Percentiles rank a stretch among this genome's conserved stretches.
Conservation (phyloP, 2,888 invertebrate genomes). For the Nomada ferruginata region DNA sequence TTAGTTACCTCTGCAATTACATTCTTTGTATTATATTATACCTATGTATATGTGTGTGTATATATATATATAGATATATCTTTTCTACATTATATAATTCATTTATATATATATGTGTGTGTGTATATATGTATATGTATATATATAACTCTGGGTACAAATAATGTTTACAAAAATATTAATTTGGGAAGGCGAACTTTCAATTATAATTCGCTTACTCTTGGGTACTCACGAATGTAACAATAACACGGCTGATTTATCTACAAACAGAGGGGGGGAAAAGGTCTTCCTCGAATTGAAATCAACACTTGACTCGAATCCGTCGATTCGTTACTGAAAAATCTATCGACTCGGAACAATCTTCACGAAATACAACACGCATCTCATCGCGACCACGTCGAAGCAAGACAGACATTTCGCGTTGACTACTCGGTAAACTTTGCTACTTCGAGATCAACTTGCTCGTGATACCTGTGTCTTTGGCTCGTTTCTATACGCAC, state of each 20-base stretch:
- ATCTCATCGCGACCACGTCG: conserved; percentile 10
- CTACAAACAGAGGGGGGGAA: conserved; percentile 68
- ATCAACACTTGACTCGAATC: conserved; percentile 27
- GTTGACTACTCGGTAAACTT: neutral
- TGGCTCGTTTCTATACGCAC: conserved; percentile 21
- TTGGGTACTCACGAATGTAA: conserved; percentile 66
- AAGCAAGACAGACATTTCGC: conserved; percentile 28
- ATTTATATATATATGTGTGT: conserved; percentile 50
- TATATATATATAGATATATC: conserved; percentile 46
- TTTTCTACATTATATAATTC: conserved; percentile 63
- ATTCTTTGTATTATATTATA: conserved; percentile 44
- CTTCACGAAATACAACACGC: conserved; percentile 3
- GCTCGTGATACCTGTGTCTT: conserved; percentile 27
- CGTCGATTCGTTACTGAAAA: conserved; percentile 16
- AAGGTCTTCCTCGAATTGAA: conserved; percentile 51
- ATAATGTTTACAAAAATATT: conserved; percentile 83
- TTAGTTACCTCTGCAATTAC: conserved; percentile 38
- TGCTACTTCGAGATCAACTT: neutral
- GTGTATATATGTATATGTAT: conserved; percentile 54
- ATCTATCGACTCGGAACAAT: conserved; percentile 27
- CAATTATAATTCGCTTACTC: conserved; percentile 74
- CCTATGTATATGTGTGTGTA: conserved; percentile 30
- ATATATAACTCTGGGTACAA: conserved; percentile 77
- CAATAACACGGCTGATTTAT: conserved; percentile 69
- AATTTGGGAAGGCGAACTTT: conserved; percentile 81